A percentile compares a stretch with the other conserved stretches of the same genome.
phyloP scores from a whole-genome alignment of 2,888 invertebrate species.

The Sialis fuliginosa region DNA sequence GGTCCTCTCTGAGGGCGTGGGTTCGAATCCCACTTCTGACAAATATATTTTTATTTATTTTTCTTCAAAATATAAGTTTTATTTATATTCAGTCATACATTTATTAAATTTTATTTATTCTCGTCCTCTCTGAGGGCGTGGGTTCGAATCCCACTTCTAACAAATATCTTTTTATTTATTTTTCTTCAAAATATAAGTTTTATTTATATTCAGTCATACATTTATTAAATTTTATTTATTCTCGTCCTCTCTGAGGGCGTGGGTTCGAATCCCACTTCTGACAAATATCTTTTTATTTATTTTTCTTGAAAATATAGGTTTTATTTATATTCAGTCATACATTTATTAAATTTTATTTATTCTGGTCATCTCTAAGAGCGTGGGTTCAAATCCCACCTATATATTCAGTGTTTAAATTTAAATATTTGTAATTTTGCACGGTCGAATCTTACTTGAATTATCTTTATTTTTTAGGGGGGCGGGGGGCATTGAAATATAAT shows the following conservation, averaged over 20 bases:
- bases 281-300: slow-evolving; percentile 12
- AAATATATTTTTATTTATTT: slow-evolving; percentile 11
- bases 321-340: too few species aligned
- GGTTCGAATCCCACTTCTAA: slow-evolving; percentile 42
- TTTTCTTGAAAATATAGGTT: slow-evolving; percentile 12
- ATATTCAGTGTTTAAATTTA: too few species aligned
- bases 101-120: too few species aligned
- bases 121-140: slow-evolving; percentile 30
- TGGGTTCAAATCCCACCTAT: too few species aligned
- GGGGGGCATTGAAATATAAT: too few species aligned
- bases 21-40: slow-evolving; percentile 42
- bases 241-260: slow-evolving; percentile 29
- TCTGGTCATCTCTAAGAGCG: too few species aligned
- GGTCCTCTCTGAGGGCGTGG: slow-evolving; percentile 31
- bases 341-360: too few species aligned
- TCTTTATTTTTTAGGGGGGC: too few species aligned
- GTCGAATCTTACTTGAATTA: too few species aligned
- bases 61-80: slow-evolving; percentile 12
- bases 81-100: not conserved
- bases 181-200: slow-evolving; percentile 12
- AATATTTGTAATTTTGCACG: too few species aligned
- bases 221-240: slow-evolving; percentile 9
- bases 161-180: slow-evolving; percentile 13
- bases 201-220: too few species aligned
- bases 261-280: slow-evolving; percentile 43